Percentiles rank a stretch among this genome's conserved stretches.
Conservation (phyloP, 2,888 invertebrate species). For the Polydesmus complanatus region DNA sequence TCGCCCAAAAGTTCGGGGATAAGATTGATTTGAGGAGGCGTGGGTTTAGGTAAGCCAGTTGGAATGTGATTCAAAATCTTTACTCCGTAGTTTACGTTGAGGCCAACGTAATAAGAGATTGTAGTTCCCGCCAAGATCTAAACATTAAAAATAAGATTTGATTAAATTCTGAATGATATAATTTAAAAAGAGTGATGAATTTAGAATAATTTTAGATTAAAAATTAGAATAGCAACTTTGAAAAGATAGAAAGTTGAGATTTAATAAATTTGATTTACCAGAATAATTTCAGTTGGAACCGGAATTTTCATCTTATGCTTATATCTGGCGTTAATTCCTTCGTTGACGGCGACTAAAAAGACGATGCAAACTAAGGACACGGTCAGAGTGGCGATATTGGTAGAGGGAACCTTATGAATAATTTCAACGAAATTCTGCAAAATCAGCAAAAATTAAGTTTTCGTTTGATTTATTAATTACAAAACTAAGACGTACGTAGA, state of each 20-base stretch:
- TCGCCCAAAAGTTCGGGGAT: slow-evolving; percentile 6
- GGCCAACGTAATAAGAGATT: slow-evolving; percentile 4
- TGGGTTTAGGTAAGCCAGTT: slow-evolving; percentile 8
- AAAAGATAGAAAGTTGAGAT: background rate
- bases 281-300: slow-evolving; percentile 1
- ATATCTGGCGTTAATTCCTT: slow-evolving; percentile 1
- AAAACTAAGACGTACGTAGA: slow-evolving; percentile 12
- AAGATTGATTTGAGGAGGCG: slow-evolving; percentile 7
- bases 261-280: background rate
- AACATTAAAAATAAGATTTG: background rate
- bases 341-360: background rate
- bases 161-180: no score
- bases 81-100: slow-evolving; percentile 6
- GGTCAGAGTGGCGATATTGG: background rate
- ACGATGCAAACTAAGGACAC: background rate
- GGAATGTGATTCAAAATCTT: slow-evolving; percentile 8
- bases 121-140: background rate
- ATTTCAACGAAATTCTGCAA: background rate
- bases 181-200: background rate
- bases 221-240: background rate
- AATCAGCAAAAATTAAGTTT: background rate
- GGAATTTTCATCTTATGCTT: background rate
- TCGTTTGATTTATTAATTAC: no score
- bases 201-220: background rate
- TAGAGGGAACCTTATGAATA: background rate